Evolutionary conservation across 2,113 vertebrate genomes (phyloP).

Genomic region (Cacatua alba): DNA sequence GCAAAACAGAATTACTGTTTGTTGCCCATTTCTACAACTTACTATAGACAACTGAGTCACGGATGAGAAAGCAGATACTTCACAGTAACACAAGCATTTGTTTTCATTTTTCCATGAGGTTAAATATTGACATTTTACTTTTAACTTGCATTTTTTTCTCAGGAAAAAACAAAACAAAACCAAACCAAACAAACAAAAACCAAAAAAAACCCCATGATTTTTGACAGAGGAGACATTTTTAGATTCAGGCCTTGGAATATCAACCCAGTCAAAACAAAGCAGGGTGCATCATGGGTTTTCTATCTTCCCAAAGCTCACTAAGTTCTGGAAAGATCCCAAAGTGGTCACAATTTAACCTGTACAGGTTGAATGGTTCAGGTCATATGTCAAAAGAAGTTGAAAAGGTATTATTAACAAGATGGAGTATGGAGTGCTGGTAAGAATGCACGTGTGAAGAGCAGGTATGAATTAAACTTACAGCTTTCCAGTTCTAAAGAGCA

Average conservation of each 20-base stretch:
- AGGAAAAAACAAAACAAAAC: not conserved
- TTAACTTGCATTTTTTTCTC: not conserved
- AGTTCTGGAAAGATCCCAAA: not conserved
- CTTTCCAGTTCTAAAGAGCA: constrained; percentile 93
- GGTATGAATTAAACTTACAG: constrained; percentile 80
- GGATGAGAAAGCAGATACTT: not conserved
- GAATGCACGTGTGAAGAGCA: not conserved
- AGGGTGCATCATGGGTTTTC: not conserved
- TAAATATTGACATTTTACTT: not conserved
- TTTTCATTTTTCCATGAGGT: not conserved
- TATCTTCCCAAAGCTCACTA: not conserved
- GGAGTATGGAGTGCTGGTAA: not conserved
- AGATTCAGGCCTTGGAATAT: not conserved
- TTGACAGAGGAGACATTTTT: not conserved
- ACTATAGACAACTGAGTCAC: not conserved
- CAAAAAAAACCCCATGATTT: not conserved
- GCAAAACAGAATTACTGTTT: not conserved
- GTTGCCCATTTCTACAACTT: not conserved
- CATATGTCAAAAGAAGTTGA: not conserved
- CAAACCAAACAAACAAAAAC: no score
- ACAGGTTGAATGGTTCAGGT: not conserved
- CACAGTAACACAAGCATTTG: not conserved
- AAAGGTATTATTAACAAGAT: not conserved
- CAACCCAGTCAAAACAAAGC: not conserved
- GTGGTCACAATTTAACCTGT: not conserved